Percentiles rank a stretch among this genome's conserved stretches.
Evolutionary conservation across 1,140 invertebrate species (phyloP).

Genomic region (Coptotermes formosanus): DNA sequence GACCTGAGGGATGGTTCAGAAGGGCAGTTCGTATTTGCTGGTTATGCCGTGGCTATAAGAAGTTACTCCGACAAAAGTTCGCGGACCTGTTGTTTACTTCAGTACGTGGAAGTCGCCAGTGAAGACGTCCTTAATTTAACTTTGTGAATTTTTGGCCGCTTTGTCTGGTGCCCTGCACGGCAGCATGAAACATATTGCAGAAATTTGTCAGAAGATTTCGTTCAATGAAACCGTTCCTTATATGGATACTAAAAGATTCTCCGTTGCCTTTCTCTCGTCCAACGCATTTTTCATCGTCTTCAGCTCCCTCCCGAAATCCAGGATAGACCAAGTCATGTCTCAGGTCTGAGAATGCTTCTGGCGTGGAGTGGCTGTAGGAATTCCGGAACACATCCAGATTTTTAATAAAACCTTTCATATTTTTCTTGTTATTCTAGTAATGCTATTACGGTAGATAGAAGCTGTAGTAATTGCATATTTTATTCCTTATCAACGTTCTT

Average conservation of each 20-base stretch:
- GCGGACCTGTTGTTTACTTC: no score
- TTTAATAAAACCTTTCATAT: background rate
- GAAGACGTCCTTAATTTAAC: background rate
- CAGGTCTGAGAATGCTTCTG: background rate
- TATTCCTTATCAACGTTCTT: background rate
- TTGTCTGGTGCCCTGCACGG: background rate
- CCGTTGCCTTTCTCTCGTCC: background rate
- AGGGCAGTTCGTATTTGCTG: no score
- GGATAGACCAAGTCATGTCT: background rate
- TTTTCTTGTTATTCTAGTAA: background rate
- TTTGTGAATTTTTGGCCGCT: background rate
- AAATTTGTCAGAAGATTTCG: slow-evolving; percentile 1
- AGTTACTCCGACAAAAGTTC: no score
- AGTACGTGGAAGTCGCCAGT: background rate
- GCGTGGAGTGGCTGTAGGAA: background rate
- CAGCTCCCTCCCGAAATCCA: background rate
- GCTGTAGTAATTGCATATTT: background rate
- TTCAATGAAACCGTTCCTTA: background rate
- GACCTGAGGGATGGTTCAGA: no score
- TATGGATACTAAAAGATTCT: background rate
- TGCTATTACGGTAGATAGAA: background rate
- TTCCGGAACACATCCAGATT: background rate
- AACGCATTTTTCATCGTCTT: background rate
- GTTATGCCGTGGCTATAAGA: no score
- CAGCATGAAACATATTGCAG: background rate